phyloP scores from a whole-genome alignment of 2,797 vertebrate genomes.

The Leontocebus nigricollis region DNA sequence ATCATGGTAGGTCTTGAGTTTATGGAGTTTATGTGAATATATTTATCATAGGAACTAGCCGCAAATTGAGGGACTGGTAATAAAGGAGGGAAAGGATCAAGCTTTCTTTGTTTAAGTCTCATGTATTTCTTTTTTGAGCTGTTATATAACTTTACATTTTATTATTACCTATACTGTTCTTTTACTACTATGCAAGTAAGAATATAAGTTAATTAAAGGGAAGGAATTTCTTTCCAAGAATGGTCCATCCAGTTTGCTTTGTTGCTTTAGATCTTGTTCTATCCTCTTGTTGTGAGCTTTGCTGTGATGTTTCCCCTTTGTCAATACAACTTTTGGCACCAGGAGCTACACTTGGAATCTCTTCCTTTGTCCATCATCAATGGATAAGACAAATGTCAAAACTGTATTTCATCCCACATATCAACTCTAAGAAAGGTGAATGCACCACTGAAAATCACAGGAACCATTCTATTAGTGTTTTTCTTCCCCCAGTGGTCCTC shows the following conservation, averaged over 20 bases:
- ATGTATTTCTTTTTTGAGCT: neutral
- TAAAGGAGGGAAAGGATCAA: neutral
- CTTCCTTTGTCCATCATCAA: neutral
- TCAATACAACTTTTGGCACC: neutral
- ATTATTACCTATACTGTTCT: neutral
- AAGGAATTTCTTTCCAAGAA: neutral
- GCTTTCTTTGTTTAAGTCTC: neutral
- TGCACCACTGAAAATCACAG: neutral
- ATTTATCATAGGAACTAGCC: neutral
- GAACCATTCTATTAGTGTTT: neutral
- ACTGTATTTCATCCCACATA: neutral
- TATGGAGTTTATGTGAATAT: neutral
- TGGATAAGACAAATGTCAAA: neutral
- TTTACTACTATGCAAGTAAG: neutral
- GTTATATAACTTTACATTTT: neutral
- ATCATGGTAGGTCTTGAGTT: neutral
- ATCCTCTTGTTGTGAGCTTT: neutral
- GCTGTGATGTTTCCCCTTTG: neutral
- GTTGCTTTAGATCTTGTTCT: neutral
- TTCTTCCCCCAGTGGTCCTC: neutral
- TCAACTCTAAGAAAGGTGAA: neutral
- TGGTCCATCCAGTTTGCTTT: neutral
- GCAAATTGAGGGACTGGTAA: neutral
- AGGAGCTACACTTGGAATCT: neutral
- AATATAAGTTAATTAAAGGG: neutral